Evolutionary conservation across 2,888 invertebrate species (phyloP).

Genomic region (Monochamus alternatus): DNA sequence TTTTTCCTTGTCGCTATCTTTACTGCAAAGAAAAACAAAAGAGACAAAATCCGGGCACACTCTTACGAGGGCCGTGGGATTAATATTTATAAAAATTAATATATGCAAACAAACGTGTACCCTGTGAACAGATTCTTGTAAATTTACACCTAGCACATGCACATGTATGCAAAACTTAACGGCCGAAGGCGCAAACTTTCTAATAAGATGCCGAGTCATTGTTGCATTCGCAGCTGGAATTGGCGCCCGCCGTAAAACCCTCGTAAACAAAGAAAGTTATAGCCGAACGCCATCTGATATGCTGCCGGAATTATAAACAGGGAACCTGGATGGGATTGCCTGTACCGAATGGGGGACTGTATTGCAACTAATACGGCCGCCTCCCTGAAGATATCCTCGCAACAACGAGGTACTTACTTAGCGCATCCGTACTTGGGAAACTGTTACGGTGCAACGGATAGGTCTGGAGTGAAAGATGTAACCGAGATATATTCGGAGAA

Average conservation of each 20-base stretch:
- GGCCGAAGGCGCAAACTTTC: no score
- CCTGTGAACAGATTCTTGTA: no score
- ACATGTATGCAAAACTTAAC: no score
- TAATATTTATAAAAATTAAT: no score
- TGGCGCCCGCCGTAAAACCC: conserved; percentile 4
- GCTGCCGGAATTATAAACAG: conserved; percentile 20
- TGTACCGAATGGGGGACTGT: background rate
- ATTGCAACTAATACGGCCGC: background rate
- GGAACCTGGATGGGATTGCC: conserved; percentile 1
- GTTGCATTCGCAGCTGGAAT: no score
- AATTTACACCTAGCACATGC: no score
- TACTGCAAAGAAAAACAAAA: no score
- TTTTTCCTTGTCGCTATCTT: no score
- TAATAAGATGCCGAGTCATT: no score
- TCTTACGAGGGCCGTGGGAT: no score
- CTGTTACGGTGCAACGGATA: background rate
- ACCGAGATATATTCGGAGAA: background rate
- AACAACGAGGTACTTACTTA: background rate
- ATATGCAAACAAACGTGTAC: no score
- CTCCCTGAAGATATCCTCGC: background rate
- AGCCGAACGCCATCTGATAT: conserved; percentile 26
- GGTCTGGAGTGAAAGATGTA: background rate
- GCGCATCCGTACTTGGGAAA: background rate
- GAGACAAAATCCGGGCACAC: no score
- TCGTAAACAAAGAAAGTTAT: conserved; percentile 32